Percentiles rank a stretch among this genome's conserved stretches.
phyloP scores from a whole-genome alignment of 2,113 vertebrate genomes.

The Hyla sarda region DNA sequence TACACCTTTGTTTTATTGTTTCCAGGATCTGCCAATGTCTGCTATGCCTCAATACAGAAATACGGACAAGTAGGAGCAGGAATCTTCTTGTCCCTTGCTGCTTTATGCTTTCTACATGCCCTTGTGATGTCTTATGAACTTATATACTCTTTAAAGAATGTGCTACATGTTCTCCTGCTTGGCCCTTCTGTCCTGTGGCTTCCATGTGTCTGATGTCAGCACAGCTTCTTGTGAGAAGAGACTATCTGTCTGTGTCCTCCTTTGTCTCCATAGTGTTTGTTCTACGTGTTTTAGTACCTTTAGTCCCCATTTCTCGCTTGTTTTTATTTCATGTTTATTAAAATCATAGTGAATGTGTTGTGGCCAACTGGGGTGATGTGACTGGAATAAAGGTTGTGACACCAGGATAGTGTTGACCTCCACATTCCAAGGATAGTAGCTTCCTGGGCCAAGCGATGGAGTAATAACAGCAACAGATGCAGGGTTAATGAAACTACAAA shows the following conservation, averaged over 20 bases:
- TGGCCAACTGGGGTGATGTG: too few relatives aligned
- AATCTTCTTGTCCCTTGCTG: conserved; percentile 17
- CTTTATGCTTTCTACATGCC: conserved; percentile 26
- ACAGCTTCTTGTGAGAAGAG: conserved; percentile 13
- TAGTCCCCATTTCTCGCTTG: neutral
- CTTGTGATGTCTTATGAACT: conserved; percentile 28
- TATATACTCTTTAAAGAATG: conserved; percentile 17
- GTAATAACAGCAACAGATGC: too few relatives aligned
- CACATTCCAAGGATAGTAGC: too few relatives aligned
- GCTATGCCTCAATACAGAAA: conserved; percentile 64
- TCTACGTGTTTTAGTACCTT: neutral
- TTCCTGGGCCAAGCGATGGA: too few relatives aligned
- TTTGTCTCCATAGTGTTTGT: neutral
- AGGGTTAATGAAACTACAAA: too few relatives aligned
- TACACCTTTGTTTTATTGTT: neutral
- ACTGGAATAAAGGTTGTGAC: too few relatives aligned
- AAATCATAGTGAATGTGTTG: neutral
- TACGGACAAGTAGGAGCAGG: conserved; percentile 67
- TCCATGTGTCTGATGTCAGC: conserved; percentile 36
- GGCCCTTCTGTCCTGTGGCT: conserved; percentile 26
- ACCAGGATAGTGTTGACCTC: too few relatives aligned
- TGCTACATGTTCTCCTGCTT: conserved; percentile 20
- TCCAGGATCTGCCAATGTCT: conserved; percentile 69
- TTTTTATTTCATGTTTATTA: neutral
- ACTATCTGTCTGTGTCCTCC: neutral